These are phyloP conservation scores for Podarcis siculus DNA, from an alignment of 2,797 vertebrate species.

Conservation along the genomic window DNA sequence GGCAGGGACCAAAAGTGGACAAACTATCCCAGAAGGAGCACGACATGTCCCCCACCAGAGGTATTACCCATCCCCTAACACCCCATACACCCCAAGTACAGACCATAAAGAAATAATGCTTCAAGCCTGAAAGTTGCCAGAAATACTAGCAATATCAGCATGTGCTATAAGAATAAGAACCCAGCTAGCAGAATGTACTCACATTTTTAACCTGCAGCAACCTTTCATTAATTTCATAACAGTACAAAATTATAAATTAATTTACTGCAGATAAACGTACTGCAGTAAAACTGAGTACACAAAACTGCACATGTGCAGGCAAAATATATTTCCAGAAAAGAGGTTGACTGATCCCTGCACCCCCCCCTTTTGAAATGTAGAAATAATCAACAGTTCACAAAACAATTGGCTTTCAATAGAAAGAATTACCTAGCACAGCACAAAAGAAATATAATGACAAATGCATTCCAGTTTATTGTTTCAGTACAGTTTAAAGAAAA, in stretches of 20 bases:
- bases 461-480: slow-evolving; percentile 56
- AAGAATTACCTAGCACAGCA: slow-evolving; percentile 52
- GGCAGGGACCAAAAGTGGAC: too few species aligned
- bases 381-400: slow-evolving; percentile 17
- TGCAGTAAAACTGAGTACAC: slow-evolving; percentile 20
- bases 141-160: slow-evolving; percentile 26
- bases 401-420: slow-evolving; percentile 48
- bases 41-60: too few species aligned
- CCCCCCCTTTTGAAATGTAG: not conserved
- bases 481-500: slow-evolving; percentile 60
- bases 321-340: slow-evolving; percentile 13
- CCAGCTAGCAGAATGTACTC: not conserved
- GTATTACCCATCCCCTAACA: too few species aligned
- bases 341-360: not conserved
- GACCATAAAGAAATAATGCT: slow-evolving; percentile 23
- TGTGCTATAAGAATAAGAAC: not conserved
- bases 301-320: not conserved
- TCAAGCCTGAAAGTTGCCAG: not conserved
- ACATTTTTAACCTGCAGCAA: not conserved
- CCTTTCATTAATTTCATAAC: slow-evolving; percentile 33
- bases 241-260: slow-evolving; percentile 5
- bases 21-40: too few species aligned
- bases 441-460: slow-evolving; percentile 45
- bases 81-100: not conserved
- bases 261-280: not conserved